These are phyloP conservation scores for Zingel zingel DNA, from an alignment of 2,113 vertebrate species.

Conservation along the genomic window DNA sequence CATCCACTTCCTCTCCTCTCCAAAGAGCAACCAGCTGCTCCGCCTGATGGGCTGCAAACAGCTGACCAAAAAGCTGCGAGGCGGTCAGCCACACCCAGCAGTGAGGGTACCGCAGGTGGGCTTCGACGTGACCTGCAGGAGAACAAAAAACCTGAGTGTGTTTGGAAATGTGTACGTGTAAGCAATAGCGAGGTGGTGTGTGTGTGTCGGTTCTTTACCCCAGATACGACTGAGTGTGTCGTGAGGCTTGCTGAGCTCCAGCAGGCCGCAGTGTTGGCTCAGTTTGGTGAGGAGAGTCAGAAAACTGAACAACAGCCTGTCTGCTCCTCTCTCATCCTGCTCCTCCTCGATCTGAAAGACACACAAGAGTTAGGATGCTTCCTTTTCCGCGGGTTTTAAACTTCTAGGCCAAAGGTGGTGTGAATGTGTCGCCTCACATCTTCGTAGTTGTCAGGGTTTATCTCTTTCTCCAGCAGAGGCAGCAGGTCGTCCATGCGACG, in stretches of 20 bases:
- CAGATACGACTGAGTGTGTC: slow-evolving; percentile 87
- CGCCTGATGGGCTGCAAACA: slow-evolving; percentile 91
- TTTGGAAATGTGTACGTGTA: neutral
- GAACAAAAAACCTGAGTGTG: neutral
- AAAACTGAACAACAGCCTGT: slow-evolving; percentile 91
- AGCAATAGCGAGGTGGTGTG: neutral
- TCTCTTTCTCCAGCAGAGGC: slow-evolving; percentile 88
- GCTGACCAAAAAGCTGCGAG: slow-evolving; percentile 93
- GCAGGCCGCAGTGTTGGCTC: slow-evolving; percentile 88
- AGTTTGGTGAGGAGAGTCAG: slow-evolving; percentile 92
- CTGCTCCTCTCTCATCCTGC: slow-evolving; percentile 91
- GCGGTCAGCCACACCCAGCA: slow-evolving; percentile 97
- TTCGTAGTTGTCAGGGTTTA: slow-evolving; percentile 87
- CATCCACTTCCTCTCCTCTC: slow-evolving; percentile 69
- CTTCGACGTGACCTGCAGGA: slow-evolving; percentile 88
- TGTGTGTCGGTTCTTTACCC: slow-evolving; percentile 82
- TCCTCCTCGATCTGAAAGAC: slow-evolving; percentile 89
- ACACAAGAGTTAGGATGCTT: neutral
- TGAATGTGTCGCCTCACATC: slow-evolving; percentile 83
- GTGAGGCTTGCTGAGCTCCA: slow-evolving; percentile 84
- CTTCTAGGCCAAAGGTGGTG: rapidly evolving
- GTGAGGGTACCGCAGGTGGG: slow-evolving; percentile 93
- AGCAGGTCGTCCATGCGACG: slow-evolving; percentile 87
- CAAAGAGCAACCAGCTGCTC: slow-evolving; percentile 89
- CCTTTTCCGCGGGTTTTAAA: neutral